Evolutionary conservation across 2,113 vertebrate genomes (phyloP).

Genomic region (Sminthopsis crassicaudata): DNA sequence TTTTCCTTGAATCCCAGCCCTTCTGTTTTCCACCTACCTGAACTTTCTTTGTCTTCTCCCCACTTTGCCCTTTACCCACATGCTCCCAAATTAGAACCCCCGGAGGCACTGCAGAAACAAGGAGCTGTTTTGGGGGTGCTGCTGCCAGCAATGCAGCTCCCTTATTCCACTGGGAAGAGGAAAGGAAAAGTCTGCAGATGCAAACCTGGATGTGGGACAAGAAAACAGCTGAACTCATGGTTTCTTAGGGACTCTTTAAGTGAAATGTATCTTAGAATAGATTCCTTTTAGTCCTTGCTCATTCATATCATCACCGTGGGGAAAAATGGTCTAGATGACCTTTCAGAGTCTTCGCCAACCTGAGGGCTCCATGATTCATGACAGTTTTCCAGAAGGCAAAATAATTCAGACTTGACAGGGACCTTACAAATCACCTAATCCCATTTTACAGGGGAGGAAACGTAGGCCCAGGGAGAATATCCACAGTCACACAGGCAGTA

Average conservation of each 20-base stretch:
- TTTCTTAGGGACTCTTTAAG: not conserved
- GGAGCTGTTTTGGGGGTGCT: not conserved
- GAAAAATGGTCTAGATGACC: not conserved
- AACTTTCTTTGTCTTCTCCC: not conserved
- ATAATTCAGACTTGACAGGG: not conserved
- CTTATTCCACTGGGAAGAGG: not conserved
- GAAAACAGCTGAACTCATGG: not conserved
- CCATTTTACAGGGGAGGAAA: not conserved
- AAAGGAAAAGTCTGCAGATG: conserved; percentile 32
- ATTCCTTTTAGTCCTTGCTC: not conserved
- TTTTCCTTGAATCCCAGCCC: not conserved
- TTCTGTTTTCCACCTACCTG: not conserved
- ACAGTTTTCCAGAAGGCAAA: not conserved
- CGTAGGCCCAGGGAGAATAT: not conserved
- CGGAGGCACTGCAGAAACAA: conserved; percentile 5
- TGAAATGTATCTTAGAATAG: not conserved
- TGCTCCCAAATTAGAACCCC: not conserved
- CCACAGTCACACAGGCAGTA: not conserved
- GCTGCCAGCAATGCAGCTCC: conserved; percentile 54
- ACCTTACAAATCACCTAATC: not conserved
- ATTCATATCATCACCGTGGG: not conserved
- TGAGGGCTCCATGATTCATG: not conserved
- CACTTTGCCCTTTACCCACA: not conserved
- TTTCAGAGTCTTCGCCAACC: not conserved
- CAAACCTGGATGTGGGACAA: not conserved